Conservation (phyloP, 2,888 invertebrate genomes). For the Sinhomidia bicolor region DNA sequence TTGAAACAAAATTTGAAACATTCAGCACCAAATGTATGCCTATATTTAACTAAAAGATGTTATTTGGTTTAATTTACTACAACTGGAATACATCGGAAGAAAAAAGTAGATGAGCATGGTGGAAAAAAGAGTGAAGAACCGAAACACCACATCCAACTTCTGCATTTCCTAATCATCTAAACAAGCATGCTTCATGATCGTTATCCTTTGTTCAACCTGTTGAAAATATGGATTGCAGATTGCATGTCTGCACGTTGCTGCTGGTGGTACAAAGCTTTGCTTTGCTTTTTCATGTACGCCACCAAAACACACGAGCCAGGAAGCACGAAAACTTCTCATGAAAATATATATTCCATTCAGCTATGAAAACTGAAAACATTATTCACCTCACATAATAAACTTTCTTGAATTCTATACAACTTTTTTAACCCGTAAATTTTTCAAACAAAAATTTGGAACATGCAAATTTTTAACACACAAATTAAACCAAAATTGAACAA, state of each 20-base stretch:
- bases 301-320: not conserved
- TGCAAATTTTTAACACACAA: not conserved
- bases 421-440: not conserved
- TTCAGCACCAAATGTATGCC: no score
- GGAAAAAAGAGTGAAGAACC: not conserved
- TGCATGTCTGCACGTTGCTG: conserved; percentile 26
- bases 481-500: not conserved
- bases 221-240: conserved; percentile 26
- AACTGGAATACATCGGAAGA: no score
- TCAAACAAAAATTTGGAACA: not conserved
- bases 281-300: not conserved
- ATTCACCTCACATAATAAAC: no score
- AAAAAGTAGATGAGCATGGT: not conserved
- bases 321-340: not conserved
- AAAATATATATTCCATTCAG: not conserved
- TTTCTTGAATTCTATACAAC: no score
- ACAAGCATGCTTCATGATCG: not conserved
- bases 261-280: no score
- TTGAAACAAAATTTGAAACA: no score
- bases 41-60: no score
- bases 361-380: not conserved
- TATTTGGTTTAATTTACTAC: no score
- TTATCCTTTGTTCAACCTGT: conserved; percentile 72
- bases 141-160: not conserved
- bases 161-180: conserved; percentile 9